Conservation (phyloP, 2,113 vertebrate genomes). For the Apodemus sylvaticus region DNA sequence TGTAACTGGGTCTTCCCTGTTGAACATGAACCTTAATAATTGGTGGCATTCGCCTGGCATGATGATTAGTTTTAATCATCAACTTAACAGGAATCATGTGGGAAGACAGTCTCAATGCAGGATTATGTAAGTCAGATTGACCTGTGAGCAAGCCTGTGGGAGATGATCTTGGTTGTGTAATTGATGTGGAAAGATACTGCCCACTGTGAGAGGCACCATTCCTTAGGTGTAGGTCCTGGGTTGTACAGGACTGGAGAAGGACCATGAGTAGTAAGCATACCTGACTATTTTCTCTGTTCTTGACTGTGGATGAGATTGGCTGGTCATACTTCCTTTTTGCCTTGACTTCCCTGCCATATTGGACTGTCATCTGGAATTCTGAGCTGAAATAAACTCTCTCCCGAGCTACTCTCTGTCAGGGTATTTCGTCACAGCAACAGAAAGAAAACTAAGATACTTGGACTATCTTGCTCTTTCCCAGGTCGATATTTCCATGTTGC, state of each 20-base stretch:
- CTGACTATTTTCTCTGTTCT: too few relatives aligned
- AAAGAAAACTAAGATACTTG: background rate
- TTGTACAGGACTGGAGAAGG: too few relatives aligned
- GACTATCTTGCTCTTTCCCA: background rate
- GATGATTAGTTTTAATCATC: too few relatives aligned
- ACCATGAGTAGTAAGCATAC: background rate
- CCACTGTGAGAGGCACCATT: background rate
- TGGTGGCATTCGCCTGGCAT: background rate
- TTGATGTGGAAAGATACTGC: background rate
- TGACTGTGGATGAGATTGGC: background rate
- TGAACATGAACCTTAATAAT: constrained; percentile 13
- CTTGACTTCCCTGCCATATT: background rate
- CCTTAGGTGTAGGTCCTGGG: background rate
- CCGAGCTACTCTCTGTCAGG: background rate
- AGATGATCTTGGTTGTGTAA: too few relatives aligned
- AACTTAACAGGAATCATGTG: background rate
- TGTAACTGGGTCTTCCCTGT: background rate
- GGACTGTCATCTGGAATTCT: too few relatives aligned
- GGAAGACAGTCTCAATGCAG: background rate
- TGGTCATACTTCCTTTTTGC: background rate
- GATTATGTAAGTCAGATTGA: background rate
- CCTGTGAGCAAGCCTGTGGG: background rate
- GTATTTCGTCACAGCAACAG: background rate
- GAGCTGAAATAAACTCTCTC: background rate
- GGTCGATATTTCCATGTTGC: background rate